Evolutionary conservation across 2,113 vertebrate species (phyloP).

Genomic region (Alouatta palliata): DNA sequence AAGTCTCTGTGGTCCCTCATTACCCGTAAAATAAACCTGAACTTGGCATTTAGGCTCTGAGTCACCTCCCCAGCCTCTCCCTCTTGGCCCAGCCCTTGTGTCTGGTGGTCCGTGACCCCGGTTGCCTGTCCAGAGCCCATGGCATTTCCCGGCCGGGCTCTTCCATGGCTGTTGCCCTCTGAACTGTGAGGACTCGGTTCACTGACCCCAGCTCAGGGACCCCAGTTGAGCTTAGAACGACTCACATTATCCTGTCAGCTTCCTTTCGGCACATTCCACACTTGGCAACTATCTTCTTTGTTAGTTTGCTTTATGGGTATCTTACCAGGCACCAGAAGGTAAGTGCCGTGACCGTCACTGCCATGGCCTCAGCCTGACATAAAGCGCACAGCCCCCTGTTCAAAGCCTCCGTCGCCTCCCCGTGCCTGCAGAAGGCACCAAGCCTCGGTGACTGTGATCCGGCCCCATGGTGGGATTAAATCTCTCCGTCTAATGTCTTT

Average conservation of each 20-base stretch:
- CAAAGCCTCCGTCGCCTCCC: fast-evolving
- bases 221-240: not conserved
- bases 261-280: not conserved
- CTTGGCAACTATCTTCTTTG: not conserved
- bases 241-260: not conserved
- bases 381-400: not conserved
- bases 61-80: not conserved
- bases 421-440: not conserved
- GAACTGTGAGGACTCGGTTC: not conserved
- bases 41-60: no score
- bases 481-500: not conserved
- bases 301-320: not conserved
- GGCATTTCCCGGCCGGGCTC: fast-evolving
- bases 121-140: fast-evolving
- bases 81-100: not conserved
- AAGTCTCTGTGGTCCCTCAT: not conserved
- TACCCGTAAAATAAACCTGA: not conserved
- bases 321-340: not conserved
- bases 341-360: not conserved
- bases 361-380: not conserved
- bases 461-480: no score
- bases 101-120: fast-evolving
- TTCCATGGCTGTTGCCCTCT: not conserved
- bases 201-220: not conserved
- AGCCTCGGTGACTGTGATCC: not conserved